Base-by-base conservation (phyloP, 2,113 vertebrate species). In the Brachyhypopomus occidentalis region DNA sequence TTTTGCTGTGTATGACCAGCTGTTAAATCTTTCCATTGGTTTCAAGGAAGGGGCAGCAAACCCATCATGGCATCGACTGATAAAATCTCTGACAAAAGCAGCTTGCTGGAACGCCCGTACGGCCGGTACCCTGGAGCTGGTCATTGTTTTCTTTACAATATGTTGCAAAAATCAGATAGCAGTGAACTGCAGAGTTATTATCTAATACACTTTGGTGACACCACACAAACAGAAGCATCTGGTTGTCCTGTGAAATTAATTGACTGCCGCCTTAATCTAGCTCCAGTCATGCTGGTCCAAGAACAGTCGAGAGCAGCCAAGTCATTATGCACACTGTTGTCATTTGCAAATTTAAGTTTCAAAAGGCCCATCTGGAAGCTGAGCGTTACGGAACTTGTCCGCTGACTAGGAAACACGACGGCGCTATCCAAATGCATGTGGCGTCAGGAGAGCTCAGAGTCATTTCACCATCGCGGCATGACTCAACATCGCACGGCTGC, bases 221-320 rank as follows among this genome's bases (percentile, higher is more conserved):
- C 36, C 48, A 17, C 48, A 80, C 73, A 74, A 74, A 3, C 79
- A 80, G 73, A 30, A 72, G 64, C 79, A 74, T 63, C 23, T 74
- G 60, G 73, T 81, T 81, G 79, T 74, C 72, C 25, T 64, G 63
- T 81, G 60, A 48, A 80, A 80, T 72, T 1, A 75, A 58, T 67
- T 23, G 45, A 16, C 60, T 58, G 62, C 25, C 62, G 74, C 36
- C 52, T 75, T 63, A 75, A 74, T 25, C 22, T 3, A 74, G 14
- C 74, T 9, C 45, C 22, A 64, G 38, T 48, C 17, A 3, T 52
- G 38, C 1, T 36, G 27, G 20, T 64, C 22, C 5, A 34, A 55
- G 60, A 59, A 17, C 45, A 58, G 62, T 52, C 27, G 23, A 62
- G 73, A 41, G 64, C 72, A 56, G 62, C 70, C 48, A 75, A 74